Conservation (phyloP, 92 coral and sea anemone genomes). For the Hydrozoanthus gracilis region DNA sequence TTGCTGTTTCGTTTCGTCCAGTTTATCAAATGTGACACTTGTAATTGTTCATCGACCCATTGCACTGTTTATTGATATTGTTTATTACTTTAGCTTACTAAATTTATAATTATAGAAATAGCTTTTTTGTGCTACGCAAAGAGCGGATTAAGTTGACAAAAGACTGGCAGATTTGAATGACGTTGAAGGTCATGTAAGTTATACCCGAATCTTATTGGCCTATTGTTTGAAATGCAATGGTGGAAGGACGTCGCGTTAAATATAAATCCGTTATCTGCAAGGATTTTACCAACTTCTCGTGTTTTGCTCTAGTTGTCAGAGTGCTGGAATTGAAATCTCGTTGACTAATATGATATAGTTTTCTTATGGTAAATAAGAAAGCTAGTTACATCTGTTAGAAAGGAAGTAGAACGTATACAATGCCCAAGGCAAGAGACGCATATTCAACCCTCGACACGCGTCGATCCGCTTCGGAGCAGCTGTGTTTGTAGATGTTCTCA, state of each 20-base stretch:
- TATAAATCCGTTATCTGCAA: too few species aligned
- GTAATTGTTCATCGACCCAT: neutral
- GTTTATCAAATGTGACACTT: neutral
- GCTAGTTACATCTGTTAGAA: neutral
- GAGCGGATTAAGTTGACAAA: neutral
- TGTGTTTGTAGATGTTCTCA: neutral
- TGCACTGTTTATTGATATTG: neutral
- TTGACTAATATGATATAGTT: neutral
- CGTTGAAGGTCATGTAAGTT: neutral
- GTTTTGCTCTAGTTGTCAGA: neutral
- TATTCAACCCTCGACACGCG: neutral
- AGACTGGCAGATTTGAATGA: constrained; percentile 5
- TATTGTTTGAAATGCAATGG: neutral
- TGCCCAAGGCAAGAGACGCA: too few species aligned
- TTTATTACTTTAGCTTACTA: neutral
- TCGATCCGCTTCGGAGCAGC: neutral
- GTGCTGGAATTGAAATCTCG: neutral
- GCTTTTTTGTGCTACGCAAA: neutral
- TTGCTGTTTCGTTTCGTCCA: too few species aligned
- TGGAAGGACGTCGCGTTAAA: neutral
- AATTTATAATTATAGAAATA: neutral
- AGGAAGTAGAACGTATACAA: too few species aligned
- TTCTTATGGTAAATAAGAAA: neutral
- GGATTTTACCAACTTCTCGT: too few species aligned
- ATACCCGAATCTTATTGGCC: constrained; percentile 16